These are phyloP conservation scores for Catagonus wagneri DNA, from an alignment of 2,113 vertebrate species.

Conservation along the genomic window DNA sequence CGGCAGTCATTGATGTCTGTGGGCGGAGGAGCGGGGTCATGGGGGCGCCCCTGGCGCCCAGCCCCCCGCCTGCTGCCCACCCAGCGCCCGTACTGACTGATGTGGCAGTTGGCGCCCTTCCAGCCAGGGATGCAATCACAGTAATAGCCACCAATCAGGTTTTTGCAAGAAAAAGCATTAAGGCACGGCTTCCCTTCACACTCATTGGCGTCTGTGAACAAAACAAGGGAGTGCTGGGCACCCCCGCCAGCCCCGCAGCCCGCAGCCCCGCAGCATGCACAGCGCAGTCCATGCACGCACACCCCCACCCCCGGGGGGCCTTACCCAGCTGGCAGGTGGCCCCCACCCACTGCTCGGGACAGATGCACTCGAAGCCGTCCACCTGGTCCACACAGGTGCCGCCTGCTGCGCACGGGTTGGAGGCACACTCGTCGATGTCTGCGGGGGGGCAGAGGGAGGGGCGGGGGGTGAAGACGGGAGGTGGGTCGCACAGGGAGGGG, in stretches of 20 bases:
- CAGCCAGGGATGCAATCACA: slow-evolving; percentile 98
- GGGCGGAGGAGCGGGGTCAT: not conserved
- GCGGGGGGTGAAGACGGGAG: fast-evolving
- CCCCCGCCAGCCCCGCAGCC: slow-evolving; percentile 34
- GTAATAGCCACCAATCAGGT: slow-evolving; percentile 99
- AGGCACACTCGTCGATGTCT: slow-evolving; percentile 96
- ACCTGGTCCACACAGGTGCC: slow-evolving; percentile 95
- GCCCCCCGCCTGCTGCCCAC: slow-evolving; percentile 24
- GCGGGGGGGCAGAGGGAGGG: slow-evolving; percentile 52
- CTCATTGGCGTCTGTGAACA: slow-evolving; percentile 98
- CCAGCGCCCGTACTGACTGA: slow-evolving; percentile 94
- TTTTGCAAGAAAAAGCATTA: slow-evolving; percentile 99
- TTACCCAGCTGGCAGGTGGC: slow-evolving; percentile 97
- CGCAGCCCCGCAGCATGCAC: slow-evolving; percentile 53
- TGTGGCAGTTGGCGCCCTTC: slow-evolving; percentile 97
- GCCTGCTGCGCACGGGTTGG: slow-evolving; percentile 93
- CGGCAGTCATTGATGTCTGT: slow-evolving; percentile 93
- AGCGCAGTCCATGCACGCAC: not conserved
- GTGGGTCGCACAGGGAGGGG: fast-evolving
- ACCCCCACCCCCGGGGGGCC: not conserved
- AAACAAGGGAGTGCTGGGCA: slow-evolving; percentile 88
- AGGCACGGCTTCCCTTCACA: slow-evolving; percentile 95
- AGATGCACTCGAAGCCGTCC: slow-evolving; percentile 95
- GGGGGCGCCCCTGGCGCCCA: fast-evolving
- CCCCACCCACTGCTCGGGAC: slow-evolving; percentile 95